These are phyloP conservation scores for Anticlea derivata DNA, from an alignment of 2,888 invertebrate species.

Conservation along the genomic window DNA sequence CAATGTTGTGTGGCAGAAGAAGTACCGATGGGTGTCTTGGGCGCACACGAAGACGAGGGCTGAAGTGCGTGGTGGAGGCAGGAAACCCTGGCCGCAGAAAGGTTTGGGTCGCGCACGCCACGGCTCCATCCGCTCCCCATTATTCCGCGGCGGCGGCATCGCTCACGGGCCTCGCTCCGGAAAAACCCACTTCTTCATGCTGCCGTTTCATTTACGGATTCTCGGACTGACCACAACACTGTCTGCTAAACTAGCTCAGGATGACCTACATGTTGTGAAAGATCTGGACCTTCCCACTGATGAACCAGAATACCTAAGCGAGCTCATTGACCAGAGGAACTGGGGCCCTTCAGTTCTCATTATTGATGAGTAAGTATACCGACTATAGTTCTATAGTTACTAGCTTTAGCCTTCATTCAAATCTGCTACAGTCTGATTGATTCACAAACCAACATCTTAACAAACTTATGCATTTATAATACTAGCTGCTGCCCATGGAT, in stretches of 20 bases:
- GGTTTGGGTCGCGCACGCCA: slow-evolving; percentile 95
- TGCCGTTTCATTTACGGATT: slow-evolving; percentile 90
- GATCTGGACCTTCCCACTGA: slow-evolving; percentile 93
- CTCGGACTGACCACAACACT: slow-evolving; percentile 92
- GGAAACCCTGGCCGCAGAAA: slow-evolving; percentile 99
- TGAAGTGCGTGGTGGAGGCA: slow-evolving; percentile 94
- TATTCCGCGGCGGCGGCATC: slow-evolving; percentile 92
- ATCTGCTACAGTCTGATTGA: no score
- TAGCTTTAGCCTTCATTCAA: no score
- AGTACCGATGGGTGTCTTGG: slow-evolving; percentile 92
- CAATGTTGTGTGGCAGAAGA: slow-evolving; percentile 94
- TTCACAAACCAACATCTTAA: no score
- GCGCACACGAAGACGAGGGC: slow-evolving; percentile 90
- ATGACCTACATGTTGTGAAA: slow-evolving; percentile 96
- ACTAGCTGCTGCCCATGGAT: no score
- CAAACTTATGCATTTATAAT: no score
- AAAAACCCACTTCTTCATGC: slow-evolving; percentile 96
- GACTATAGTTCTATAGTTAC: no score
- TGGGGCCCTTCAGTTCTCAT: slow-evolving; percentile 99
- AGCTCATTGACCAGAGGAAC: slow-evolving; percentile 91
- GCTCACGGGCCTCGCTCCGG: slow-evolving; percentile 97
- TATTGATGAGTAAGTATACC: slow-evolving; percentile 90
- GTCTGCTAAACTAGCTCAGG: slow-evolving; percentile 96
- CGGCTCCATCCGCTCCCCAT: slow-evolving; percentile 95
- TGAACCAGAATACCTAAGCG: slow-evolving; percentile 89